Evolutionary conservation across 1,140 invertebrate species (phyloP).

Genomic region (Aphaenogaster floridana): DNA sequence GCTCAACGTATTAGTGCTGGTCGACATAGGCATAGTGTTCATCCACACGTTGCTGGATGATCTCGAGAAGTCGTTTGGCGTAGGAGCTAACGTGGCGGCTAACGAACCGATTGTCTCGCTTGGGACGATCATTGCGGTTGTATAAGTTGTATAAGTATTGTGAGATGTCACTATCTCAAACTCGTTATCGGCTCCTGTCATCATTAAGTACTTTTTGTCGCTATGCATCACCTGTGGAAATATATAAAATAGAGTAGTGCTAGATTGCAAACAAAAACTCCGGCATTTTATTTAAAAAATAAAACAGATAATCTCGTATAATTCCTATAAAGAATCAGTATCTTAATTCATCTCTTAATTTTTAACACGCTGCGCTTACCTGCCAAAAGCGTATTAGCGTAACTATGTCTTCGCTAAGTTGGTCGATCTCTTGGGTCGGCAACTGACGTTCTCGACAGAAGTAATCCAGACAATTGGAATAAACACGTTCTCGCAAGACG

Average conservation of each 20-base stretch:
- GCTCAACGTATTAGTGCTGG: constrained; percentile 91
- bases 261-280: neutral
- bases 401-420: constrained; percentile 95
- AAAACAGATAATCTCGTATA: neutral
- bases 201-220: constrained; percentile 98
- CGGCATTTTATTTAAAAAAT: too few relatives aligned
- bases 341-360: neutral
- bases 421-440: constrained; percentile 92
- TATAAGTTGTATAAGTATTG: constrained; percentile 71
- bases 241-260: neutral
- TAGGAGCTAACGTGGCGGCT: constrained; percentile 83
- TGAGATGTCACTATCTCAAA: constrained; percentile 83
- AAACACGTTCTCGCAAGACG: constrained; percentile 97
- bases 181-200: constrained; percentile 90
- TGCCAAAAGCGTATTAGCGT: constrained; percentile 98
- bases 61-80: constrained; percentile 88
- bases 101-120: constrained; percentile 79
- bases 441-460: constrained; percentile 95
- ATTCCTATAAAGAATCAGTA: neutral
- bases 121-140: constrained; percentile 85
- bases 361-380: constrained; percentile 58
- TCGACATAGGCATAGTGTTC: constrained; percentile 93
- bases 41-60: constrained; percentile 93
- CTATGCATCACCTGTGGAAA: constrained; percentile 92
- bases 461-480: constrained; percentile 97